phyloP scores from a whole-genome alignment of 2,888 invertebrate species.

The Callyntrura sp. region DNA sequence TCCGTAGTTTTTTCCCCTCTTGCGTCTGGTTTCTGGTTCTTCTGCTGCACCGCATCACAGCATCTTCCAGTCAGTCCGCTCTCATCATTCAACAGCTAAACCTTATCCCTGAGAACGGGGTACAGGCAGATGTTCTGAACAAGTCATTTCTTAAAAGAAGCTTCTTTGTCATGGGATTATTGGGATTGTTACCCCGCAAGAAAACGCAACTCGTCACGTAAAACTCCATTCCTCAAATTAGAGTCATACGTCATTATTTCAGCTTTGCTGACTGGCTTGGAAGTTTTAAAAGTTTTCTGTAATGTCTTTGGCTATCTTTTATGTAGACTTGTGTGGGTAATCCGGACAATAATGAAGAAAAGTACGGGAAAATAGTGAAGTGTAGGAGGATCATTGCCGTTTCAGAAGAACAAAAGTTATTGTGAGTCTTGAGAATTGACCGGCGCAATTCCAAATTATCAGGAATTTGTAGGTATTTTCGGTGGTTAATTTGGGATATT shows the following conservation, averaged over 20 bases:
- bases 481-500: not conserved
- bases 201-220: not conserved
- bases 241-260: not conserved
- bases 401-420: not conserved
- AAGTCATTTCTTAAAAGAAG: conserved; percentile 7
- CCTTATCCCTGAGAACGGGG: not conserved
- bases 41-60: not conserved
- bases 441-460: no score
- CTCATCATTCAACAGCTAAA: conserved; percentile 5
- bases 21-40: not conserved
- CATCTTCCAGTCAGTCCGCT: conserved; percentile 6
- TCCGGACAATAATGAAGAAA: not conserved
- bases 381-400: not conserved
- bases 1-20: not conserved
- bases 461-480: no score
- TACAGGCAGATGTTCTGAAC: not conserved
- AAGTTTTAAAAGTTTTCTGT: no score
- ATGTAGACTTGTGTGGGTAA: not conserved
- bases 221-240: not conserved
- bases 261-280: no score
- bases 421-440: no score
- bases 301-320: no score
- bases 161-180: not conserved
- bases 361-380: no score
- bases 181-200: not conserved